Conservation (phyloP, 2,797 vertebrate species). For the Parotocinclus haroldoi region DNA sequence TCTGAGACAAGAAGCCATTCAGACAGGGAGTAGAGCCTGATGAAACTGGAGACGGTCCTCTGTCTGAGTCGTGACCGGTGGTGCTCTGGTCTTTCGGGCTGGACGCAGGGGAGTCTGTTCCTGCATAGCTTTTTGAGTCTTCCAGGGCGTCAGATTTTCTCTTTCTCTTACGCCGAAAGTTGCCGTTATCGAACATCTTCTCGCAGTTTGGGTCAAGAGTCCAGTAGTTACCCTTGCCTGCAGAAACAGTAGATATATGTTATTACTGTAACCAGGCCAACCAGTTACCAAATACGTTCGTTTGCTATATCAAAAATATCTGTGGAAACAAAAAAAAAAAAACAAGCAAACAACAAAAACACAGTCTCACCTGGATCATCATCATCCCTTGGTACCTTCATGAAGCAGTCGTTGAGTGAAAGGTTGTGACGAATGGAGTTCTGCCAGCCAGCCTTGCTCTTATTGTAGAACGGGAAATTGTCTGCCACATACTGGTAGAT, state of each 20-base stretch:
- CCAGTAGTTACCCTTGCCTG: slow-evolving; percentile 97
- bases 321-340: too few species aligned
- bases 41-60: slow-evolving; percentile 60
- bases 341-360: not conserved
- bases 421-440: slow-evolving; percentile 94
- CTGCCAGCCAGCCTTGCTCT: slow-evolving; percentile 91
- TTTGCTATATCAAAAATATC: not conserved
- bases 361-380: slow-evolving; percentile 79
- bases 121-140: slow-evolving; percentile 33
- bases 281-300: not conserved
- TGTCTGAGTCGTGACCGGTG: slow-evolving; percentile 64
- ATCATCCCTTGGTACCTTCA: slow-evolving; percentile 83
- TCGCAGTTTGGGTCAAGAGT: slow-evolving; percentile 93
- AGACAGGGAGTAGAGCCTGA: slow-evolving; percentile 63
- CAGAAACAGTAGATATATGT: slow-evolving; percentile 7
- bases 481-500: slow-evolving; percentile 91
- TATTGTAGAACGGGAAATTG: slow-evolving; percentile 92
- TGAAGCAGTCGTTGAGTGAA: slow-evolving; percentile 91
- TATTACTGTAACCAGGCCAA: not conserved
- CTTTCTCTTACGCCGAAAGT: slow-evolving; percentile 92
- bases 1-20: slow-evolving; percentile 75
- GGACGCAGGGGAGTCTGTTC: slow-evolving; percentile 56
- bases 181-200: slow-evolving; percentile 96
- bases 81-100: slow-evolving; percentile 69
- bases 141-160: slow-evolving; percentile 75